These are phyloP conservation scores for Rhopalosiphum maidis DNA, from an alignment of 1,140 invertebrate genomes.

Conservation along the genomic window DNA sequence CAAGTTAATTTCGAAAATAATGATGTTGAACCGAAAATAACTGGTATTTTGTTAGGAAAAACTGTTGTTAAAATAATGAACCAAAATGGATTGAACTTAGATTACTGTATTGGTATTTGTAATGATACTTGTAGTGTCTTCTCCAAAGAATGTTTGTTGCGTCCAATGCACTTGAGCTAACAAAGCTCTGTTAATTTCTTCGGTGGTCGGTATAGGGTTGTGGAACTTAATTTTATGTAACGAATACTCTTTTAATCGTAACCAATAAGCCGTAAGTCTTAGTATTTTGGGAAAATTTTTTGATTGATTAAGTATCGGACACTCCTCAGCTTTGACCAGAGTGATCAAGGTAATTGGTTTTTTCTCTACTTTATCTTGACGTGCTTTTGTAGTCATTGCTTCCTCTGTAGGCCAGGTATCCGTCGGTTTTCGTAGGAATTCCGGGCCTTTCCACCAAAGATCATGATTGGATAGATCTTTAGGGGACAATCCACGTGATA, in stretches of 20 bases:
- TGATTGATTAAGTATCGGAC: background rate
- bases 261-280: background rate
- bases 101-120: conserved; percentile 21
- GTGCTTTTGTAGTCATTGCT: background rate
- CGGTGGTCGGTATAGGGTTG: background rate
- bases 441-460: conserved; percentile 57
- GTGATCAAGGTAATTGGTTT: background rate
- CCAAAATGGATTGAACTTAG: conserved; percentile 9
- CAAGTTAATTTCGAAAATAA: background rate
- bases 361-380: background rate
- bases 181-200: background rate
- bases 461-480: background rate
- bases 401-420: background rate
- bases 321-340: background rate
- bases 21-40: background rate
- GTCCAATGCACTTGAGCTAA: background rate
- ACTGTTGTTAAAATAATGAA: conserved; percentile 23
- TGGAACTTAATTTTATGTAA: background rate
- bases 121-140: conserved; percentile 8
- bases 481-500: conserved; percentile 61
- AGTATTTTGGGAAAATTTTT: background rate
- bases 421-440: background rate
- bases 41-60: background rate
- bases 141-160: background rate
- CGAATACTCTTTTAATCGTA: background rate